Evolutionary conservation across 2,888 invertebrate species (phyloP), one percentile per base, ranked within the genome.

Genomic region (Steinernema scapterisci): DNA sequence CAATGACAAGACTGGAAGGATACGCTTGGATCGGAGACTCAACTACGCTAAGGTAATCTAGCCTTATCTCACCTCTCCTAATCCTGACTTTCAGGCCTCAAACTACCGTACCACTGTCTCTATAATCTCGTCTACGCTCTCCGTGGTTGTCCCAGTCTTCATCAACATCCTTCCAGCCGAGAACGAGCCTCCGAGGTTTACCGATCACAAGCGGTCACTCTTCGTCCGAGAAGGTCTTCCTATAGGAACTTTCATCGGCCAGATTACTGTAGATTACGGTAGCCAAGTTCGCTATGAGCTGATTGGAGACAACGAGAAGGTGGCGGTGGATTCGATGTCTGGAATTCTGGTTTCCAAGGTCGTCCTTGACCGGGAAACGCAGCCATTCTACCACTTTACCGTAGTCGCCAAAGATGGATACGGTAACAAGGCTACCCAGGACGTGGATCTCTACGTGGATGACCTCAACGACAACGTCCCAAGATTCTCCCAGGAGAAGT

Each of bases 361-460:
- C 5, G 31, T 31, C n/a, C 31, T 63, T 31, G 63, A 63, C 19
- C 27, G 63, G 3, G 63, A 63, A 31, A 7, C 27, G 25, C 63
- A 25, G 19, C 2, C 63, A 1, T 63, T 63, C 5, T 63, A 63
- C 63, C 31, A 27, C 1, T 63, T 63, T n/a, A 63, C 31, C 63
- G 63, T 63, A 63, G n/a, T 63, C 31, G 63, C 63, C 27, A 63
- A 63, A 16, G 63, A 63, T 27, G 63, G 63, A 7, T 63, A 63
- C 31, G 63, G 63, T 63, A 63, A n/a, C 31, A 27, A n/a, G 16
- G 63, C 63, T 16, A 16, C 63, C 9, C 63, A 63, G 63, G 31
- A 63, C 6, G 63, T 63, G 2, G 38, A 63, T 25, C 63, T 63
- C 63, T 63, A 63, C 63, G 63, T 63, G 25, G 63, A 63, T 31